Conservation (phyloP, 1,140 invertebrate species). For the Calosoma granatense region DNA sequence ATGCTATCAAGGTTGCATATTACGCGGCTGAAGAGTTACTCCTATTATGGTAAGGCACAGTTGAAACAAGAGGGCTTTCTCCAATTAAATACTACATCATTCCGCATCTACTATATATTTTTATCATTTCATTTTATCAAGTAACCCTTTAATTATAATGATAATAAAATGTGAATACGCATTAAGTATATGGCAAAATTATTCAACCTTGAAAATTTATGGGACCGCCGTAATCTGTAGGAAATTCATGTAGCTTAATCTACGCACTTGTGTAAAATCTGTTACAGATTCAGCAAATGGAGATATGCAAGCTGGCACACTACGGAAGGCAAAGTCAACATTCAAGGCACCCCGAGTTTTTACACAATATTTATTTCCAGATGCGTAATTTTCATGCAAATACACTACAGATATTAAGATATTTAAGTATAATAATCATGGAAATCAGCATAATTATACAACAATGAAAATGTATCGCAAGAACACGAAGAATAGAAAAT, state of each 20-base stretch:
- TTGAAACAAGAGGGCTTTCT: too few relatives aligned
- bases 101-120: too few relatives aligned
- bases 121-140: too few relatives aligned
- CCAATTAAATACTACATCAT: too few relatives aligned
- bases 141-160: too few relatives aligned
- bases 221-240: too few relatives aligned
- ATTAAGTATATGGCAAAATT: too few relatives aligned
- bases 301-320: neutral
- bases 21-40: too few relatives aligned
- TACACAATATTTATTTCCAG: slow-evolving; percentile 8
- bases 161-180: too few relatives aligned
- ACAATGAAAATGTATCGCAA: neutral
- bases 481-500: neutral
- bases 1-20: neutral
- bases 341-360: neutral
- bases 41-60: too few relatives aligned
- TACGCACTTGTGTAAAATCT: neutral
- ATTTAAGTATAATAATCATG: neutral
- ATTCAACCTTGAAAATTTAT: too few relatives aligned
- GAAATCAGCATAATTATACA: neutral
- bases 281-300: neutral
- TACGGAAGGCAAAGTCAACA: neutral
- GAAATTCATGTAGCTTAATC: neutral
- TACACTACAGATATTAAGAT: neutral
- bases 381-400: neutral